Percentiles rank a stretch among this genome's conserved stretches.
Conservation (phyloP, 2,888 invertebrate genomes). For the Nephrocerus scutellatus region DNA sequence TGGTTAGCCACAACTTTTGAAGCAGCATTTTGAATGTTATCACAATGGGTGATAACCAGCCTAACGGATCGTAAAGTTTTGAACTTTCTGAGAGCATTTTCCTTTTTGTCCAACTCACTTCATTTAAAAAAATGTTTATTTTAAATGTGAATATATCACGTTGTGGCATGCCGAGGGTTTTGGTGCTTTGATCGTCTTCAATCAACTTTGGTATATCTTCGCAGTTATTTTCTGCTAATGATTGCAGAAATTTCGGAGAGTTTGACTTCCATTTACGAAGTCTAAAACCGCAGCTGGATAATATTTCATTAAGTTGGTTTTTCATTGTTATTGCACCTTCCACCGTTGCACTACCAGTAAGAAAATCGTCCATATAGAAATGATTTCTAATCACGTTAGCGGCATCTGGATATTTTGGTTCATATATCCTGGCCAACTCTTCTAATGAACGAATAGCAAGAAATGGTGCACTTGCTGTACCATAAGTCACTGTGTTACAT, state of each 20-base stretch:
- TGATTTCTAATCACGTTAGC: constrained; percentile 10
- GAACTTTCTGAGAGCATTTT: no score
- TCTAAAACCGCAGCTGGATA: constrained; percentile 12
- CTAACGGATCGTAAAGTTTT: no score
- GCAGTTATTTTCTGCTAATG: no score
- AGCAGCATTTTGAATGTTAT: no score
- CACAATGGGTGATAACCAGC: no score
- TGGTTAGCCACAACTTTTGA: no score
- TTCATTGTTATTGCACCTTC: constrained; percentile 8
- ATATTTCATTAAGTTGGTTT: constrained; percentile 6
- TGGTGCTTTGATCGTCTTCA: no score
- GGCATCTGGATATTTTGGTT: constrained; percentile 13
- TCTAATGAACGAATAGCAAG: constrained; percentile 17
- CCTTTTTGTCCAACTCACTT: no score
- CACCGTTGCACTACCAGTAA: constrained; percentile 9
- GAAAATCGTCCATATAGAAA: constrained; percentile 20
- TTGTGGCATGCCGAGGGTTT: no score
- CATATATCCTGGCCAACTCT: constrained; percentile 13
- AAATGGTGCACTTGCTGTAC: constrained; percentile 17
- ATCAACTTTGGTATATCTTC: no score
- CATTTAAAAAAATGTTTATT: no score
- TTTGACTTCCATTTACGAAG: constrained; percentile 10
- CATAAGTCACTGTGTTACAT: constrained; percentile 15
- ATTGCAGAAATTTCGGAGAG: constrained; percentile 10
- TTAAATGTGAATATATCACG: no score